Conservation (phyloP, 2,797 vertebrate genomes). For the Bryconaethiops microstoma region DNA sequence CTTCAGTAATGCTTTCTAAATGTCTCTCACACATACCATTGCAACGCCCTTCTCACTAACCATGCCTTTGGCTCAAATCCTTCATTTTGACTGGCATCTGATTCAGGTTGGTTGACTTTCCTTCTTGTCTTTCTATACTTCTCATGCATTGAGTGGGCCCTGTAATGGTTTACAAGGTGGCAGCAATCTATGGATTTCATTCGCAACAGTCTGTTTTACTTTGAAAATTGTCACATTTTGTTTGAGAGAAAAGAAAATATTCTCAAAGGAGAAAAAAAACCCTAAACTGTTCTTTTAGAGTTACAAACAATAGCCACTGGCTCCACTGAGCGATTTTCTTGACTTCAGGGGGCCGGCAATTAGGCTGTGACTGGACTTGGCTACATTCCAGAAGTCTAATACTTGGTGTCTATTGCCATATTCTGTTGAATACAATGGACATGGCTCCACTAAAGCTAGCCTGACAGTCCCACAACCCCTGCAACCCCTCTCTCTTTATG, state of each 20-base stretch:
- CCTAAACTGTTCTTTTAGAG: slow-evolving; percentile 68
- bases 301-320: slow-evolving; percentile 71
- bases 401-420: slow-evolving; percentile 44
- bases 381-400: slow-evolving; percentile 69
- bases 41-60: neutral
- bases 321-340: slow-evolving; percentile 76
- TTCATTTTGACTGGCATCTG: neutral
- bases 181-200: neutral
- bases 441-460: slow-evolving; percentile 18
- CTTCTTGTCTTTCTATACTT: neutral
- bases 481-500: slow-evolving; percentile 57
- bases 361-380: slow-evolving; percentile 80
- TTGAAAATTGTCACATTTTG: neutral
- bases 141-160: neutral
- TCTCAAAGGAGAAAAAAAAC: slow-evolving; percentile 61
- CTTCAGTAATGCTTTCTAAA: neutral
- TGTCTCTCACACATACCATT: neutral
- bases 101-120: neutral
- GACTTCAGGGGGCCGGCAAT: slow-evolving; percentile 77
- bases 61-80: neutral
- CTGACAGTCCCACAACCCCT: slow-evolving; percentile 65
- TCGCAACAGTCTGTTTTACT: neutral
- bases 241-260: neutral
- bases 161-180: neutral
- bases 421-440: slow-evolving; percentile 51